A percentile compares a stretch with the other conserved stretches of the same genome.
Conservation (phyloP, 2,113 vertebrate species). For the Prinia subflava region DNA sequence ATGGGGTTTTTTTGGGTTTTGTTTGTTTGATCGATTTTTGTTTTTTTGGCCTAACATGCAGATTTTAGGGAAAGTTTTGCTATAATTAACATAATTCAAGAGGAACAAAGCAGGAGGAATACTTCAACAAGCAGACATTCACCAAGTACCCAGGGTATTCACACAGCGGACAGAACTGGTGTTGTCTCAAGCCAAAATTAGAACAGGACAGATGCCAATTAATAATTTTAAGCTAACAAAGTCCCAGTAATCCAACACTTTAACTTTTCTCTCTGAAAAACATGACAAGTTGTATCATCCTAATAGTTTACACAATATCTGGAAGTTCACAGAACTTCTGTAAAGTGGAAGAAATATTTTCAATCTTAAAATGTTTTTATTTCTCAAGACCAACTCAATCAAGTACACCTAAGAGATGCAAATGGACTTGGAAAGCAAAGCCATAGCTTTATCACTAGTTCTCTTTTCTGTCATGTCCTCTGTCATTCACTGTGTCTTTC, state of each 20-base stretch:
- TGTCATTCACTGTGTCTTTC: not conserved
- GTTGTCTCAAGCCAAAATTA: not conserved
- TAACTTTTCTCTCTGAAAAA: not conserved
- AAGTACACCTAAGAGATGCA: not conserved
- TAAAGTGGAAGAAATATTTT: not conserved
- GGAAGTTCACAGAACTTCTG: not conserved
- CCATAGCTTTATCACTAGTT: not conserved
- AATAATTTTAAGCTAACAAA: not conserved
- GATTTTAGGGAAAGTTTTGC: not conserved
- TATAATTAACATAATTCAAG: not conserved
- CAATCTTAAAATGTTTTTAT: not conserved
- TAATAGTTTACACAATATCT: not conserved
- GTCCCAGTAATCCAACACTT: not conserved
- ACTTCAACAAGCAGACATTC: not conserved
- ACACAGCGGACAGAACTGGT: not conserved
- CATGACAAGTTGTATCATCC: not conserved
- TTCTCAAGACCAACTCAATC: not conserved
- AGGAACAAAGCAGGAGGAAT: not conserved
- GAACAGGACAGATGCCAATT: not conserved
- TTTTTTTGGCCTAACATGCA: not conserved
- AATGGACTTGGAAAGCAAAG: not conserved
- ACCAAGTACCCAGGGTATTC: not conserved
- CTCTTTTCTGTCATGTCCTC: not conserved
- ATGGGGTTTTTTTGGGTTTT: rapidly evolving
- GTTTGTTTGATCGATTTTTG: not conserved